phyloP scores from a whole-genome alignment of 2,797 vertebrate genomes.

The Lithobates pipiens region DNA sequence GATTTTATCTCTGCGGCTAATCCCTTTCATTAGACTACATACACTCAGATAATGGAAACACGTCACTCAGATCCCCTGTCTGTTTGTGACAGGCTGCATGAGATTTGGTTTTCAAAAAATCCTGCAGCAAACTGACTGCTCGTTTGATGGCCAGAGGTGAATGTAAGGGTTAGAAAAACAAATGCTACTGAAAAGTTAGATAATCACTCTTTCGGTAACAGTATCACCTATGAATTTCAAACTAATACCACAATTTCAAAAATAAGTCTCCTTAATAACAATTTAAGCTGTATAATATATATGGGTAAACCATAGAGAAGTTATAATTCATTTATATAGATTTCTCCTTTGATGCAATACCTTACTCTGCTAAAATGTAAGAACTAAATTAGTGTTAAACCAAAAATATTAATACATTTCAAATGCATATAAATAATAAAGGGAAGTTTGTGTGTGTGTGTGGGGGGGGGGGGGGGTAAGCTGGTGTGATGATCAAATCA shows the following conservation, averaged over 20 bases:
- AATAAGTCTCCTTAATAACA: neutral
- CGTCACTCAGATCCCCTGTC: conserved; percentile 28
- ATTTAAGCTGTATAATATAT: neutral
- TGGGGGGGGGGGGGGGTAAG: too few species aligned
- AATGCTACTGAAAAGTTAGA: conserved; percentile 40
- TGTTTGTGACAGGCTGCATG: conserved; percentile 19
- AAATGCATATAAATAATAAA: too few species aligned
- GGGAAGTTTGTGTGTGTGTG: too few species aligned
- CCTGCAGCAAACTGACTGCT: conserved; percentile 25
- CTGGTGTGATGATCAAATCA: too few species aligned
- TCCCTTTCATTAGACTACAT: conserved; percentile 53
- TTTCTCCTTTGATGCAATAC: too few species aligned
- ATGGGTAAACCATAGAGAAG: too few species aligned
- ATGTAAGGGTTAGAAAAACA: conserved; percentile 44
- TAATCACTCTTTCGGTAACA: neutral
- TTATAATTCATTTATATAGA: too few species aligned
- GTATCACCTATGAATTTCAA: conserved; percentile 5
- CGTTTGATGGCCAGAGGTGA: conserved; percentile 24
- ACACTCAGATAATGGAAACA: conserved; percentile 20
- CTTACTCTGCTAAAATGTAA: too few species aligned
- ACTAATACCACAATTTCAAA: neutral
- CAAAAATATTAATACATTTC: too few species aligned
- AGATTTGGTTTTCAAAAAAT: conserved; percentile 32
- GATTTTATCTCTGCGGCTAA: conserved; percentile 59
- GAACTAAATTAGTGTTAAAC: too few species aligned